phyloP scores from a whole-genome alignment of 2,113 vertebrate genomes.

The Choloepus hoffmanni region DNA sequence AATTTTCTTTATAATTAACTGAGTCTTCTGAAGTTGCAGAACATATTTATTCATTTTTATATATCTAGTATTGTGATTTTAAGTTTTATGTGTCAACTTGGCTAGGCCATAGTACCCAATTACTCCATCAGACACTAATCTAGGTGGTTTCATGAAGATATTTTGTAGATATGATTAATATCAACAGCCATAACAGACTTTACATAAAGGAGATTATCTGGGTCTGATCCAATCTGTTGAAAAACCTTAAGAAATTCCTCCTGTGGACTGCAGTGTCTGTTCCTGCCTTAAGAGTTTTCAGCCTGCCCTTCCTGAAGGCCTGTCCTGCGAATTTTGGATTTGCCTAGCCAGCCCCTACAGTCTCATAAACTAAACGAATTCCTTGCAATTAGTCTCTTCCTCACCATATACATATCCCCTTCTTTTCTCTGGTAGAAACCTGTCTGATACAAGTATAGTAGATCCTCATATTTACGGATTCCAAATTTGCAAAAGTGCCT shows the following conservation, averaged over 20 bases:
- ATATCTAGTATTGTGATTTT: neutral
- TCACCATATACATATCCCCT: neutral
- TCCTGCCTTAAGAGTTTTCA: neutral
- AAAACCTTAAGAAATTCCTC: neutral
- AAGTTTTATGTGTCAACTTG: neutral
- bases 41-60: neutral
- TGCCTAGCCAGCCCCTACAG: neutral
- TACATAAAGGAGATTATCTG: neutral
- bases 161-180: neutral
- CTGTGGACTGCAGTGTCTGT: neutral
- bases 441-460: neutral
- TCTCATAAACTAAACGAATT: neutral
- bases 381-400: neutral
- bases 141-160: neutral
- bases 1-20: neutral
- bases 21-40: neutral
- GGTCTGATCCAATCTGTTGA: neutral
- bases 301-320: accelerated
- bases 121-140: neutral
- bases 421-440: neutral
- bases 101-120: too few relatives aligned
- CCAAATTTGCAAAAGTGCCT: too few relatives aligned
- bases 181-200: neutral
- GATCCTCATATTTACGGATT: too few relatives aligned
- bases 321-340: neutral